phyloP scores from a whole-genome alignment of 2,113 vertebrate genomes.

The Dicaeum eximium region DNA sequence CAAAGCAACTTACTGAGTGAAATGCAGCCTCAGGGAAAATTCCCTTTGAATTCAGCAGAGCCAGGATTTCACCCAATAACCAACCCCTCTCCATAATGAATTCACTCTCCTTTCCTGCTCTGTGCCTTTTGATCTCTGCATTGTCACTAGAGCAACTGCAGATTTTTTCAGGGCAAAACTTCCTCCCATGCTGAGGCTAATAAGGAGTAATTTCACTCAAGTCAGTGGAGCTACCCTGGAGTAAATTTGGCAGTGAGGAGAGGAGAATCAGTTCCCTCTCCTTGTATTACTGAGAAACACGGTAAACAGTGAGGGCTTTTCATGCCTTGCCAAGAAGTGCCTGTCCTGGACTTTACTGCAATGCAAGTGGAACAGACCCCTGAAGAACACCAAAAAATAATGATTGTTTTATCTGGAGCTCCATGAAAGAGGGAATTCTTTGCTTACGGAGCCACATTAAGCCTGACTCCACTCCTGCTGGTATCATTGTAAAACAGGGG shows the following conservation, averaged over 20 bases:
- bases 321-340: slow-evolving; percentile 41
- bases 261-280: neutral
- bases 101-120: neutral
- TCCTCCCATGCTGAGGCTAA: neutral
- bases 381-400: slow-evolving; percentile 22
- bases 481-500: neutral
- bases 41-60: neutral
- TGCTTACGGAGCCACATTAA: neutral
- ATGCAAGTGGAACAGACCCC: slow-evolving; percentile 16
- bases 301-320: neutral
- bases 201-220: neutral
- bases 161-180: neutral
- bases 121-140: neutral
- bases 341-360: slow-evolving; percentile 14
- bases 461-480: neutral
- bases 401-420: slow-evolving; percentile 35
- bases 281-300: neutral
- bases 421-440: slow-evolving; percentile 43
- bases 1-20: neutral
- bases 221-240: neutral
- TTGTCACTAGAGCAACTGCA: neutral
- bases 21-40: neutral
- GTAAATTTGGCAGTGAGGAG: slow-evolving; percentile 8
- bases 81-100: neutral
- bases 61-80: neutral